Conservation (phyloP, 2,888 invertebrate species). For the Folsomia candida region DNA sequence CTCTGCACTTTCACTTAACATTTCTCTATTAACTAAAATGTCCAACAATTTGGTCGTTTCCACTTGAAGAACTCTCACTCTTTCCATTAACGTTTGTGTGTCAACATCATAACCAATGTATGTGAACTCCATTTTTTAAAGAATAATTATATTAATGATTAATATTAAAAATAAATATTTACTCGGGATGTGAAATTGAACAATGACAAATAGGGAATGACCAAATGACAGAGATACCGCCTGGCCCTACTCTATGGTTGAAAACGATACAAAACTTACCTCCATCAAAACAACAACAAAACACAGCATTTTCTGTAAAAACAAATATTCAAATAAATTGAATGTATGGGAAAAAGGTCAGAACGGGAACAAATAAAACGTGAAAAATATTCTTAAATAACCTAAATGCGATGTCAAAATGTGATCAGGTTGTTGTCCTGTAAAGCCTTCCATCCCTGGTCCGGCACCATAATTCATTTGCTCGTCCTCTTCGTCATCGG, state of each 20-base stretch:
- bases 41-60: neutral
- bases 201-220: too few relatives aligned
- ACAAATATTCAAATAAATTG: slow-evolving; percentile 21
- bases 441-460: slow-evolving; percentile 44
- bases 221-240: too few relatives aligned
- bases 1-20: neutral
- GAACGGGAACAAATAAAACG: neutral
- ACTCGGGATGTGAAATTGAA: too few relatives aligned
- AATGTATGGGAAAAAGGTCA: neutral
- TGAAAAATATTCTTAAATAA: slow-evolving; percentile 50
- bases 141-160: too few relatives aligned
- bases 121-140: neutral
- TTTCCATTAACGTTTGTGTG: neutral
- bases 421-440: slow-evolving; percentile 61
- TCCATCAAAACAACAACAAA: slow-evolving; percentile 70
- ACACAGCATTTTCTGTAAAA: slow-evolving; percentile 61
- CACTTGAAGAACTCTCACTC: neutral
- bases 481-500: slow-evolving; percentile 53
- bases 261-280: too few relatives aligned
- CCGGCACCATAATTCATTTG: slow-evolving; percentile 53
- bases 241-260: too few relatives aligned
- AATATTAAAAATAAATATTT: too few relatives aligned
- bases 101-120: neutral
- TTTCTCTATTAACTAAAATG: neutral
- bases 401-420: slow-evolving; percentile 65